A percentile compares a stretch with the other conserved stretches of the same genome.
phyloP scores from a whole-genome alignment of 2,888 invertebrate genomes.

The Smittia sp. region DNA sequence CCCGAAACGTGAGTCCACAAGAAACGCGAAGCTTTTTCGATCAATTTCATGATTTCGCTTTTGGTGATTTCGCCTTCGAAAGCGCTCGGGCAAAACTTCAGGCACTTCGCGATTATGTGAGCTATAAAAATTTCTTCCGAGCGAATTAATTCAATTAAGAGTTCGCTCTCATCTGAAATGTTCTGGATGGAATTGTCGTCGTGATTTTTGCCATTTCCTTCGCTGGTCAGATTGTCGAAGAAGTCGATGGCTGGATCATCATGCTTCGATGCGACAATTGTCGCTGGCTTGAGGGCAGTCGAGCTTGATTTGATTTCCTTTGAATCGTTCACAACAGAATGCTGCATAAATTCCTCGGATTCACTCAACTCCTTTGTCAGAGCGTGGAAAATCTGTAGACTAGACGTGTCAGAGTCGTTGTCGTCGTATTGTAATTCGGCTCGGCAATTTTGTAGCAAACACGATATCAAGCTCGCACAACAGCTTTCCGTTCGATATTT shows the following conservation, averaged over 20 bases:
- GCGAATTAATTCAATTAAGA: conserved; percentile 63
- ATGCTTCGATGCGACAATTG: neutral
- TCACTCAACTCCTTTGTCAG: conserved; percentile 46
- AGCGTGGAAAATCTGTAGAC: conserved; percentile 51
- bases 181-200: neutral
- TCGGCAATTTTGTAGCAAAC: conserved; percentile 44
- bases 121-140: conserved; percentile 67
- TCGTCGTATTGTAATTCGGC: conserved; percentile 46
- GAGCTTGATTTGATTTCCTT: conserved; percentile 23
- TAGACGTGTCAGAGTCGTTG: conserved; percentile 49
- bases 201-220: conserved; percentile 41
- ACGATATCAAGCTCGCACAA: conserved; percentile 59
- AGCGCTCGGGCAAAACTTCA: conserved; percentile 44
- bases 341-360: conserved; percentile 24
- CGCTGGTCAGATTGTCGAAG: conserved; percentile 44
- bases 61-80: conserved; percentile 43
- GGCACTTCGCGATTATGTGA: conserved; percentile 44
- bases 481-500: conserved; percentile 67
- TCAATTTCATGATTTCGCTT: conserved; percentile 44
- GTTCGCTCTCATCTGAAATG: conserved; percentile 52
- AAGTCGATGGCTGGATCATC: conserved; percentile 42
- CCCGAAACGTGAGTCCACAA: conserved; percentile 80
- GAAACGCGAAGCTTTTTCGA: conserved; percentile 49
- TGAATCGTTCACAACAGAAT: neutral
- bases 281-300: conserved; percentile 32